These are phyloP conservation scores for Prunella himalayana DNA, from an alignment of 2,113 vertebrate genomes.

Conservation along the genomic window DNA sequence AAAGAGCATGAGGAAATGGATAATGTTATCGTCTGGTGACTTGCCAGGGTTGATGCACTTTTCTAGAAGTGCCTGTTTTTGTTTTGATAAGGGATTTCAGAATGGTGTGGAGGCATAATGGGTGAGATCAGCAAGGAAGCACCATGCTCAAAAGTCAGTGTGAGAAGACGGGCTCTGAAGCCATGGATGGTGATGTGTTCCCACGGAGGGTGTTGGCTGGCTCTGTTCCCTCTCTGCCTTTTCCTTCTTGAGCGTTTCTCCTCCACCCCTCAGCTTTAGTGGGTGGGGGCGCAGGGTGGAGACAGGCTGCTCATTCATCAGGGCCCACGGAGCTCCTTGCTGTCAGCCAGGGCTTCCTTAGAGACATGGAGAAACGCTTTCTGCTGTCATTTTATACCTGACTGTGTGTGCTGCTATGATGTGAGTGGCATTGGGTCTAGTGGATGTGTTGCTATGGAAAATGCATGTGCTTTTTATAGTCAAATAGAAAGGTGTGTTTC, in stretches of 20 bases:
- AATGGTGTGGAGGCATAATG: not conserved
- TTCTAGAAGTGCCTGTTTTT: slow-evolving; percentile 9
- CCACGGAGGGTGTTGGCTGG: not conserved
- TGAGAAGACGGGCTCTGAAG: not conserved
- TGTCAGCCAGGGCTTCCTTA: not conserved
- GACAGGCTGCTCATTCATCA: not conserved
- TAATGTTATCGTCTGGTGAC: not conserved
- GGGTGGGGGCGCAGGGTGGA: rapidly evolving
- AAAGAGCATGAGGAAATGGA: slow-evolving; percentile 27
- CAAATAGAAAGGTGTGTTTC: not conserved
- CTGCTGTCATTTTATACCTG: not conserved
- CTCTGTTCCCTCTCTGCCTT: not conserved
- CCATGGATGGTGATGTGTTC: not conserved
- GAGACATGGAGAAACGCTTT: rapidly evolving
- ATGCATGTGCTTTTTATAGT: not conserved
- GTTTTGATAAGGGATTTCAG: slow-evolving; percentile 38
- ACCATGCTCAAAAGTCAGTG: not conserved
- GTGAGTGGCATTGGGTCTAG: not conserved
- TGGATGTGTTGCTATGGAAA: not conserved
- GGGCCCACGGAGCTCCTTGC: not conserved
- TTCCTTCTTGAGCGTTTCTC: not conserved
- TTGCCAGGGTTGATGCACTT: not conserved
- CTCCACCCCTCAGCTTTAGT: not conserved
- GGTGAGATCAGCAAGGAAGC: slow-evolving; percentile 17
- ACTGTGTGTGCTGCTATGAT: not conserved